phyloP scores from a whole-genome alignment of 2,797 vertebrate species.

The Myotis planiceps region DNA sequence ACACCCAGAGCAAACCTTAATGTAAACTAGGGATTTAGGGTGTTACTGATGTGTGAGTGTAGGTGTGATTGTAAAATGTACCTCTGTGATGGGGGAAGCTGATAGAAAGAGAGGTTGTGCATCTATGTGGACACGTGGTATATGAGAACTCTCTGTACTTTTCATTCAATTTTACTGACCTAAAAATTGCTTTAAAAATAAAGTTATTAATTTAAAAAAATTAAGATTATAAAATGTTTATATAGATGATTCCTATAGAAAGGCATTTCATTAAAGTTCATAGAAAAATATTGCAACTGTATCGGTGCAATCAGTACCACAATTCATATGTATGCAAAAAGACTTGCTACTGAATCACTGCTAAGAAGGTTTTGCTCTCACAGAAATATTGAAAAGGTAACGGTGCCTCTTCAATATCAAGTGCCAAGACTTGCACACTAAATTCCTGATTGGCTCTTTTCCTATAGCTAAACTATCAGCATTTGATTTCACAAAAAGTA shows the following conservation, averaged over 20 bases:
- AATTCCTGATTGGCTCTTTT: neutral
- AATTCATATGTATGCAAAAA: neutral
- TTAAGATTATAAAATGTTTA: neutral
- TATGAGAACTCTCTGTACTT: neutral
- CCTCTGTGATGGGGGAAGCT: neutral
- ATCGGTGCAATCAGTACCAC: neutral
- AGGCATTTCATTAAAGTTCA: neutral
- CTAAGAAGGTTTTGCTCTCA: neutral
- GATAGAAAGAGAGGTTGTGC: neutral
- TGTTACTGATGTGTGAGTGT: neutral
- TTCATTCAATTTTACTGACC: neutral
- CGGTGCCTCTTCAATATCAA: neutral
- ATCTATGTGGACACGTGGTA: too few relatives aligned
- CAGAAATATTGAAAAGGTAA: neutral
- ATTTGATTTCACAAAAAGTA: slow-evolving; percentile 56
- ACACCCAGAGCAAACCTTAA: neutral
- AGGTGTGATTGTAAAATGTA: neutral
- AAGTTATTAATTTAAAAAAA: neutral
- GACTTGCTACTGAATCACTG: neutral
- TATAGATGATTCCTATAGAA: neutral
- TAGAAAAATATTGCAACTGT: neutral
- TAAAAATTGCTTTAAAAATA: neutral
- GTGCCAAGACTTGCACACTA: neutral
- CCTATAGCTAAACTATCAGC: neutral
- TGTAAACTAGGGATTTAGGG: neutral